Conservation (phyloP, 1,140 invertebrate genomes). For the Mamestra configurata region DNA sequence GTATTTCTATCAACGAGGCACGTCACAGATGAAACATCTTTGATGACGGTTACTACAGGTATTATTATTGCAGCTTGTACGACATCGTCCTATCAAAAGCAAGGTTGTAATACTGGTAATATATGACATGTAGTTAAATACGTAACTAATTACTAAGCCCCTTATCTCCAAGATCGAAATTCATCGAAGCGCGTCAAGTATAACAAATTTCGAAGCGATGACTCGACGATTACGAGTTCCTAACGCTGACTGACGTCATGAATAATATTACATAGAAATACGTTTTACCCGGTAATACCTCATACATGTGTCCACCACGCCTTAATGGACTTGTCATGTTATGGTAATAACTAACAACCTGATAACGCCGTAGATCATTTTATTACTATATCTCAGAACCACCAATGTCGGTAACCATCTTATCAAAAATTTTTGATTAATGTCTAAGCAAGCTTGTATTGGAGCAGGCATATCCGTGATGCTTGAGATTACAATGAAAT, state of each 20-base stretch:
- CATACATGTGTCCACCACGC: slow-evolving; percentile 69
- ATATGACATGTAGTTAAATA: slow-evolving; percentile 63
- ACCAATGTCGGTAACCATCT: slow-evolving; percentile 73
- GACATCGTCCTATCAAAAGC: slow-evolving; percentile 37
- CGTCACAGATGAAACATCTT: too few species aligned
- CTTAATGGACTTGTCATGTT: slow-evolving; percentile 87
- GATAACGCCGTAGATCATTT: slow-evolving; percentile 80
- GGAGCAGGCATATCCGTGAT: slow-evolving; percentile 58
- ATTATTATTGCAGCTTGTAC: slow-evolving; percentile 5
- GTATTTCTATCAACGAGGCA: too few species aligned
- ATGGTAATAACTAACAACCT: slow-evolving; percentile 77
- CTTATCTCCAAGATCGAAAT: slow-evolving; percentile 66
- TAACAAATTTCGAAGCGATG: slow-evolving; percentile 72
- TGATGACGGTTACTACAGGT: too few species aligned
- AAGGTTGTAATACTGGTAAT: slow-evolving; percentile 53
- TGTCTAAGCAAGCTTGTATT: slow-evolving; percentile 59
- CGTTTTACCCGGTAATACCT: slow-evolving; percentile 61
- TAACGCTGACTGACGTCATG: slow-evolving; percentile 59
- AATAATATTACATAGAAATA: slow-evolving; percentile 61
- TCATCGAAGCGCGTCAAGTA: slow-evolving; percentile 61
- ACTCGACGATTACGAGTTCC: slow-evolving; percentile 61
- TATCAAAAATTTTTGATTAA: slow-evolving; percentile 77
- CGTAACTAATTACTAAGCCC: slow-evolving; percentile 54
- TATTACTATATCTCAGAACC: slow-evolving; percentile 71
- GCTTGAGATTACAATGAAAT: slow-evolving; percentile 75